These are phyloP conservation scores for Orussus abietinus DNA, from an alignment of 1,140 invertebrate species.

Conservation along the genomic window DNA sequence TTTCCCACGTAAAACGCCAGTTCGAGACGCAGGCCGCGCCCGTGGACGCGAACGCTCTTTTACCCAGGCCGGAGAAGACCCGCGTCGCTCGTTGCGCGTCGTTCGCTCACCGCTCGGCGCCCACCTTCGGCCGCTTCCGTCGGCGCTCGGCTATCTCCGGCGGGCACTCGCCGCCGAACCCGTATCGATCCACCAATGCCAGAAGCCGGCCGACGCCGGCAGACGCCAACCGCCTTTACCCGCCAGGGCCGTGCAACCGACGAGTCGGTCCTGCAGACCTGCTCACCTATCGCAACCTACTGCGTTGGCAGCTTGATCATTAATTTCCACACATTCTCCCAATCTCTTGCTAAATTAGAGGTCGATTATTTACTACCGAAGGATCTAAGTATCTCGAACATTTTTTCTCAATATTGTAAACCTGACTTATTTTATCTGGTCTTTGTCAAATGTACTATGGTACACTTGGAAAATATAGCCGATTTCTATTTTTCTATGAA, in stretches of 20 bases:
- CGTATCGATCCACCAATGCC: too few species aligned
- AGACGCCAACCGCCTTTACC: background rate
- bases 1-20: conserved; percentile 39
- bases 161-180: too few species aligned
- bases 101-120: conserved; percentile 2
- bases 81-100: conserved; percentile 18
- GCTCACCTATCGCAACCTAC: background rate
- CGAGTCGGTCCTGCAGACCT: background rate
- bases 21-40: conserved; percentile 34
- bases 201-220: background rate
- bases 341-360: background rate
- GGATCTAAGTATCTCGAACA: too few species aligned
- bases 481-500: too few species aligned
- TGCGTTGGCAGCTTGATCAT: background rate
- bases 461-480: too few species aligned
- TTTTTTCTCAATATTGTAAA: too few species aligned
- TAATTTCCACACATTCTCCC: background rate
- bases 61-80: conserved; percentile 26
- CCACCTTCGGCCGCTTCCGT: conserved; percentile 14
- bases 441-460: too few species aligned
- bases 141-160: conserved; percentile 12
- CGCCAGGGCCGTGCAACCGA: background rate
- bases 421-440: too few species aligned
- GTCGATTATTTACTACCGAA: too few species aligned
- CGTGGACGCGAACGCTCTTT: conserved; percentile 32